These are phyloP conservation scores for Neria commutata DNA, from an alignment of 2,888 invertebrate species.

Conservation along the genomic window DNA sequence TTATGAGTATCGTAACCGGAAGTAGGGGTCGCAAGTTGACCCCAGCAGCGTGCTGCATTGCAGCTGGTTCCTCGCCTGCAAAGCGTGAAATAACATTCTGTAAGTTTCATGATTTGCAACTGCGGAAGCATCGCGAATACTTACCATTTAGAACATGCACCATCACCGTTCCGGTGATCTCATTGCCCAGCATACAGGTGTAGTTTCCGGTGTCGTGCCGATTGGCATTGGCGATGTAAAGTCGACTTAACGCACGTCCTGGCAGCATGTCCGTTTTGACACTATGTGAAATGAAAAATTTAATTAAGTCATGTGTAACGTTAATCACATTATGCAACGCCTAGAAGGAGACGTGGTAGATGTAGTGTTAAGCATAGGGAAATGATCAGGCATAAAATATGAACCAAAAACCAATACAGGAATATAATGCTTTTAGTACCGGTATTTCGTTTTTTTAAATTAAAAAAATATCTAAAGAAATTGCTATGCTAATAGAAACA, in stretches of 20 bases:
- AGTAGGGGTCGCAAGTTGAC: constrained; percentile 42
- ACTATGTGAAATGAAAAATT: no score
- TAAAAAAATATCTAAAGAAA: no score
- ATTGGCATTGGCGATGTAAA: constrained; percentile 81
- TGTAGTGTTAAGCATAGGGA: no score
- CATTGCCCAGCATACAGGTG: constrained; percentile 75
- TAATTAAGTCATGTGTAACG: no score
- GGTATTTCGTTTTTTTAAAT: no score
- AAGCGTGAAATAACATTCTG: neutral
- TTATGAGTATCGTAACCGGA: constrained; percentile 53
- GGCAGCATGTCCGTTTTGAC: constrained; percentile 79
- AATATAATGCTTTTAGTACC: no score
- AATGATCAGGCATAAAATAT: no score
- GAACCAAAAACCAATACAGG: no score
- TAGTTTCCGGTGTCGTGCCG: constrained; percentile 81
- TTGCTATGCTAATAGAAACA: no score
- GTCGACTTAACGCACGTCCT: constrained; percentile 74
- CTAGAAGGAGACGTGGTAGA: no score
- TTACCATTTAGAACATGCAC: constrained; percentile 81
- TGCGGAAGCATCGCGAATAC: constrained; percentile 34
- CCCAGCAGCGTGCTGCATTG: constrained; percentile 60
- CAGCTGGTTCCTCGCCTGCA: constrained; percentile 61
- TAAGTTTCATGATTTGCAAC: neutral
- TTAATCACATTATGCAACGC: no score
- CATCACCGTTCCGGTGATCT: constrained; percentile 72